These are phyloP conservation scores for Bembecia ichneumoniformis DNA, from an alignment of 2,888 invertebrate species.

Conservation along the genomic window DNA sequence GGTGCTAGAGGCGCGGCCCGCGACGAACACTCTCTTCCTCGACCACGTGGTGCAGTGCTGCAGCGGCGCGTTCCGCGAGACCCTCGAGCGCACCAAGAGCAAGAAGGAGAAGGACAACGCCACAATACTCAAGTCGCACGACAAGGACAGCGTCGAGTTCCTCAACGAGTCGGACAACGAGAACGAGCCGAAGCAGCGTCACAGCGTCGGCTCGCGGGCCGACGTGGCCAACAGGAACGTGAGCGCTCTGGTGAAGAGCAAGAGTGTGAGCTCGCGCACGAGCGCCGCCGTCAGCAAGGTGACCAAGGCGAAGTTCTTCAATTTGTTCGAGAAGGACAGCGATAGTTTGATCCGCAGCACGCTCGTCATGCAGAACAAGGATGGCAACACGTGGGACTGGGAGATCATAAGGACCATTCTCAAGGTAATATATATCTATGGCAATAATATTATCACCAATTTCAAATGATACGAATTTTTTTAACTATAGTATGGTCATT, in stretches of 20 bases:
- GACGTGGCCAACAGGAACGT: constrained; percentile 59
- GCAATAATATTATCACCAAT: too few species aligned
- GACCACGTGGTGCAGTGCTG: constrained; percentile 81
- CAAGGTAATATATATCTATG: too few species aligned
- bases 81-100: constrained; percentile 44
- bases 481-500: too few species aligned
- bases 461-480: too few species aligned
- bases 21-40: constrained; percentile 86
- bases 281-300: constrained; percentile 55
- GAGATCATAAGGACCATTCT: constrained; percentile 87
- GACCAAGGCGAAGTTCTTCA: constrained; percentile 61
- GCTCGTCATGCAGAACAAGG: constrained; percentile 83
- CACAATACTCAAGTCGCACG: constrained; percentile 40
- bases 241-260: constrained; percentile 59
- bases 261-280: constrained; percentile 60
- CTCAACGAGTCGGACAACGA: constrained; percentile 57
- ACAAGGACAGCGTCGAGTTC: constrained; percentile 52
- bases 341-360: constrained; percentile 84
- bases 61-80: constrained; percentile 47
- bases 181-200: constrained; percentile 49
- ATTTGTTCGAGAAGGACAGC: constrained; percentile 73
- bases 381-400: constrained; percentile 93
- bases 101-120: constrained; percentile 57
- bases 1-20: constrained; percentile 84
- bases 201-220: constrained; percentile 58